Evolutionary conservation across 2,113 vertebrate genomes (phyloP).

Genomic region (Campylomormyrus numenius): DNA sequence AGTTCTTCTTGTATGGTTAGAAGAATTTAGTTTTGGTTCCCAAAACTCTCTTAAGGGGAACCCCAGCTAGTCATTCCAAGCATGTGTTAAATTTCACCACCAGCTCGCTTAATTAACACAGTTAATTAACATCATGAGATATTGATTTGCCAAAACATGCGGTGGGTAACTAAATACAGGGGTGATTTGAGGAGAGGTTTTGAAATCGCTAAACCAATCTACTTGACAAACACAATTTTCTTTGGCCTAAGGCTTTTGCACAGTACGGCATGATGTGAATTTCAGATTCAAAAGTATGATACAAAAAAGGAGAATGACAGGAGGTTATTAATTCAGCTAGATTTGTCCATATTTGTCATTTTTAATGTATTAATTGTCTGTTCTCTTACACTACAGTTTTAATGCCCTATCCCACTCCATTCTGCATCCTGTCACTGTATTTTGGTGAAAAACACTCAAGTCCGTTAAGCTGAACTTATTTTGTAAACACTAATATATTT

Average conservation of each 20-base stretch:
- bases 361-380: neutral
- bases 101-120: neutral
- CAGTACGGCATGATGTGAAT: neutral
- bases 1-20: neutral
- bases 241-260: neutral
- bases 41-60: neutral
- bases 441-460: neutral
- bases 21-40: neutral
- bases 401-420: neutral
- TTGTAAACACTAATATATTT: slow-evolving; percentile 75
- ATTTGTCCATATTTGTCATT: neutral
- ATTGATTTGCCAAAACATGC: neutral
- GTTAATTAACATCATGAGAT: neutral
- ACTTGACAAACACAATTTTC: neutral
- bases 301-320: neutral
- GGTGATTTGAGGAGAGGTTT: neutral
- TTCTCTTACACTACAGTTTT: neutral
- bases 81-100: neutral
- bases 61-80: neutral
- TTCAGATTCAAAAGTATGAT: neutral
- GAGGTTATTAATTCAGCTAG: neutral
- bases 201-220: neutral
- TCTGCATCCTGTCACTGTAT: neutral
- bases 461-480: slow-evolving; percentile 32
- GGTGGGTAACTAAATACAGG: neutral